Conservation (phyloP, 2,113 vertebrate genomes). For the Macquaria ambigua region DNA sequence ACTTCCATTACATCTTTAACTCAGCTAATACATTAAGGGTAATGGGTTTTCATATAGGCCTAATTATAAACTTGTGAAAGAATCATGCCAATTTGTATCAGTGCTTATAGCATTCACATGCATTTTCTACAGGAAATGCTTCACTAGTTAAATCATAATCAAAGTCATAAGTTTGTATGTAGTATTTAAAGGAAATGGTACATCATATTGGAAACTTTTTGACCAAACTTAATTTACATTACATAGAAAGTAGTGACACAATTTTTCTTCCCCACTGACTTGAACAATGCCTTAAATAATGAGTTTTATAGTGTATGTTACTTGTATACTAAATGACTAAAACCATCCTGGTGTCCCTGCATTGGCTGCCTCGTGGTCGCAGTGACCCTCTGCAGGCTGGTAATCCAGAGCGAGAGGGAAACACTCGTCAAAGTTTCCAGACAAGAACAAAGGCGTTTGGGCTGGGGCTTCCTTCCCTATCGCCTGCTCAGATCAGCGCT, state of each 20-base stretch:
- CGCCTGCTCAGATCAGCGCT: conserved; percentile 60
- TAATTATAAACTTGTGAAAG: background rate
- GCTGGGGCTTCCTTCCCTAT: conserved; percentile 79
- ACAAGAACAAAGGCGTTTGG: conserved; percentile 75
- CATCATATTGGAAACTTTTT: background rate
- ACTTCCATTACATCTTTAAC: background rate
- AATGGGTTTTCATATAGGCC: background rate
- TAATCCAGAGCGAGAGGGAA: conserved; percentile 56
- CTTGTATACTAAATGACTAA: background rate
- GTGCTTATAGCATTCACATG: background rate
- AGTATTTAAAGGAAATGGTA: background rate
- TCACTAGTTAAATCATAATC: background rate
- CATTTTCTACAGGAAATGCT: background rate
- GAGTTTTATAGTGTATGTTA: background rate
- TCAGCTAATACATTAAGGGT: background rate
- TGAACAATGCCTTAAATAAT: background rate
- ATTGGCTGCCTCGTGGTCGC: background rate
- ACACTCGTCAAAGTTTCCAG: conserved; percentile 76
- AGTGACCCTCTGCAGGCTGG: conserved; percentile 37
- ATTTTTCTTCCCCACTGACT: background rate
- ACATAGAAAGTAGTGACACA: background rate
- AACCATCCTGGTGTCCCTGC: background rate
- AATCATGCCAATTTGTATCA: too few relatives aligned
- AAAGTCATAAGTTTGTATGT: background rate
- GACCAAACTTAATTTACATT: background rate